These are phyloP conservation scores for Phylloscopus trochilus DNA, from an alignment of 2,113 vertebrate genomes.

Conservation along the genomic window DNA sequence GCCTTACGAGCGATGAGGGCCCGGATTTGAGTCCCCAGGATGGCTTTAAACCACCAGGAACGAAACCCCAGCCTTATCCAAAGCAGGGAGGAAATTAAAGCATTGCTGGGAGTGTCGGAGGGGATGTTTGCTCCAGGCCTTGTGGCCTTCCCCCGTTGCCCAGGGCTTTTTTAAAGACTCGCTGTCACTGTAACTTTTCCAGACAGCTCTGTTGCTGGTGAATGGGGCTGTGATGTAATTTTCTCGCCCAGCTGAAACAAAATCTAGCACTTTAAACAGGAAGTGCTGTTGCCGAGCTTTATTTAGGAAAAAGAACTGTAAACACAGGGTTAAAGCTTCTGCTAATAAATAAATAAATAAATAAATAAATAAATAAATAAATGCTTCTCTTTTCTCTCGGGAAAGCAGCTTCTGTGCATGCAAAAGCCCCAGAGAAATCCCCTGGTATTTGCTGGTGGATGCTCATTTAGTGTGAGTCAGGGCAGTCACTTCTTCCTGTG, in stretches of 20 bases:
- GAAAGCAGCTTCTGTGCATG: background rate
- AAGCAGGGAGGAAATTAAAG: background rate
- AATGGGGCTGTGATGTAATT: background rate
- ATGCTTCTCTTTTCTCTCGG: background rate
- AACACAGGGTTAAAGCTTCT: background rate
- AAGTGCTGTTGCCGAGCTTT: background rate
- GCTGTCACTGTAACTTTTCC: background rate
- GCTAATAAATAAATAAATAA: background rate
- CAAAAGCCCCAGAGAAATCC: background rate
- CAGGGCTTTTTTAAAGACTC: background rate
- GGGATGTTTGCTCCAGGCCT: background rate
- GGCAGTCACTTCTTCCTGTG: background rate
- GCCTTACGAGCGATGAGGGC: fast-evolving
- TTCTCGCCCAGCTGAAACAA: background rate
- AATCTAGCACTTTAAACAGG: background rate
- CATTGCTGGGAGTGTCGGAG: fast-evolving
- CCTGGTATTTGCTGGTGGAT: background rate
- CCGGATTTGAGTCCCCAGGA: background rate
- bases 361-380: background rate
- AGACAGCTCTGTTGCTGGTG: background rate
- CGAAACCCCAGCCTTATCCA: background rate
- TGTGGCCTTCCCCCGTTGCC: background rate
- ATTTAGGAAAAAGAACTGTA: background rate
- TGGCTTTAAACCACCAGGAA: background rate
- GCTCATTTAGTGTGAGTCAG: background rate